Evolutionary conservation across 2,888 invertebrate species (phyloP), one percentile per base, ranked within the genome.

Genomic region (Xanthostigma xanthostigma): DNA sequence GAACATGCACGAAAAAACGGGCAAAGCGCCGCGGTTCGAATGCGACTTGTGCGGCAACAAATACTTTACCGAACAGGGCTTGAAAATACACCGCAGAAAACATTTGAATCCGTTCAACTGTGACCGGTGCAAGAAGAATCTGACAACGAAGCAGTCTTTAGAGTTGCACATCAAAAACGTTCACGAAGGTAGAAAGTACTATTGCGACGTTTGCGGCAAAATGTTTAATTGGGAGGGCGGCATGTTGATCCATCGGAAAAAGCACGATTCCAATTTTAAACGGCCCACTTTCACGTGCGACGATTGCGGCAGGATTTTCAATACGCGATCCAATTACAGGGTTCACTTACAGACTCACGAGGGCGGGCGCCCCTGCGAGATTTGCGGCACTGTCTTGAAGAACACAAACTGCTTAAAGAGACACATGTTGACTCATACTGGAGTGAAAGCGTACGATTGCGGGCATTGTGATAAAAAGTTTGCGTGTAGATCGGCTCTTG

Each of bases 331-430:
- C 10, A 56, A 59, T 48, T 51, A 56, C 35, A 56, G 54, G 40
- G 53, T 55, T 8, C 60, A 60, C 49, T 49, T 53, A 50, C 62
- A 64, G 33, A 59, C 61, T 1, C 69, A 69, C 50, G 48, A 42
- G 3, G 27, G 27, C 27, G 48, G 48, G 8, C 53, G 51, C 9
- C 44, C 51, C n/a, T 59, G 58, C 45, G 53, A 51, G 35, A 38
- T 45, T n/a, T 45, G 45, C 39, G 42, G 42, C 11, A 41, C 13
- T 9, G 17, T 14, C 8, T 12, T 41, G 8, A 27, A 14, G 10
- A 14, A 38, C 13, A 41, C 13, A 33, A 9, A 13, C 2, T 47
- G 47, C 38, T 36, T 50, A 13, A 34, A 44, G 6, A 44, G 48
- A 36, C 50, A 50, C 14, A 39, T 50, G 36, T 14, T 47, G 9